Evolutionary conservation across 2,888 invertebrate genomes (phyloP).

Genomic region (Bugula neritina): DNA sequence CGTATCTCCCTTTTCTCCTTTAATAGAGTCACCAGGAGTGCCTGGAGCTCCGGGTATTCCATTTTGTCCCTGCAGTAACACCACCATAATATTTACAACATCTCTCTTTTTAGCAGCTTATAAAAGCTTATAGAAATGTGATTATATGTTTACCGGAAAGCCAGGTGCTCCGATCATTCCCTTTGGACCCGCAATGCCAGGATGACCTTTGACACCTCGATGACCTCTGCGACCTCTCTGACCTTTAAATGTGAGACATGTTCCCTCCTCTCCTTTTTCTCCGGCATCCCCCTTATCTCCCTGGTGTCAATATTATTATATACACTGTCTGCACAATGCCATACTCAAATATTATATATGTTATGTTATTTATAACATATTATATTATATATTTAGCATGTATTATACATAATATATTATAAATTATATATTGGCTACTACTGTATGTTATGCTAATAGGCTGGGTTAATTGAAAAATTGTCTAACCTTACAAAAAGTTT

Average conservation of each 20-base stretch:
- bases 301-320: neutral
- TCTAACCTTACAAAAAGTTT: too few relatives aligned
- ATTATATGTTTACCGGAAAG: constrained; percentile 38
- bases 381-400: too few relatives aligned
- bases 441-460: too few relatives aligned
- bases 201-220: constrained; percentile 33
- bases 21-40: neutral
- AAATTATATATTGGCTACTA: too few relatives aligned
- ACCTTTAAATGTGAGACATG: constrained; percentile 32
- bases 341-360: too few relatives aligned
- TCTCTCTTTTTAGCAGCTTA: too few relatives aligned
- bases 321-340: too few relatives aligned
- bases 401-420: too few relatives aligned
- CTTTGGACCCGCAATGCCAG: constrained; percentile 33
- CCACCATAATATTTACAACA: too few relatives aligned
- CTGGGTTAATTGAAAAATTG: too few relatives aligned
- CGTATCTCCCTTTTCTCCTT: constrained; percentile 28
- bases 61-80: constrained; percentile 18
- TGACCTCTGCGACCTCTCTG: constrained; percentile 33
- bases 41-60: constrained; percentile 15
- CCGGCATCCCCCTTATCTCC: constrained; percentile 30
- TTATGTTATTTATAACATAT: too few relatives aligned
- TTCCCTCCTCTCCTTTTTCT: constrained; percentile 30
- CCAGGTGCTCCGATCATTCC: constrained; percentile 46
- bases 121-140: too few relatives aligned